Evolutionary conservation across 2,888 invertebrate genomes (phyloP).

Genomic region (Thalpophila matura): DNA sequence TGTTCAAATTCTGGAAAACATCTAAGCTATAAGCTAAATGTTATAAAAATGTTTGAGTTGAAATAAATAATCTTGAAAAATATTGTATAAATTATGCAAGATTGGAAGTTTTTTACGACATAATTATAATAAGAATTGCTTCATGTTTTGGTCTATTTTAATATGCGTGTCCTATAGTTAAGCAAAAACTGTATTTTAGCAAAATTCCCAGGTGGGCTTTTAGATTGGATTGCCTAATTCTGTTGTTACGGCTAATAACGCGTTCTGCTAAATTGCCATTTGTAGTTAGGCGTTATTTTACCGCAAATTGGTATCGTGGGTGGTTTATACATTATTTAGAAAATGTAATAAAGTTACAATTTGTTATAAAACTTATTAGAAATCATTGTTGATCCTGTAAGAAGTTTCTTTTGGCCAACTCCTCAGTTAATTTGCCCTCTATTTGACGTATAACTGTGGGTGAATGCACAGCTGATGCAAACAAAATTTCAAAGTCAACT

Average conservation of each 20-base stretch:
- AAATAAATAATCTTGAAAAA: slow-evolving; percentile 1
- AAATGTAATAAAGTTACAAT: not conserved
- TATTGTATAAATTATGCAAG: slow-evolving; percentile 22
- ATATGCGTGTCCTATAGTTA: slow-evolving; percentile 38
- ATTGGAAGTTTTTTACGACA: slow-evolving; percentile 19
- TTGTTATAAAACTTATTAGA: no score
- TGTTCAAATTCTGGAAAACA: not conserved
- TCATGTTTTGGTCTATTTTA: slow-evolving; percentile 29
- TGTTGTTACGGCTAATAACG: slow-evolving; percentile 21
- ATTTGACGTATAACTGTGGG: not conserved
- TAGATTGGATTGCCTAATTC: slow-evolving; percentile 39
- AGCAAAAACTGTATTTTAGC: slow-evolving; percentile 21
- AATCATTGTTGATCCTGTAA: not conserved
- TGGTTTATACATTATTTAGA: not conserved
- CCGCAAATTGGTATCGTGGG: slow-evolving; percentile 9
- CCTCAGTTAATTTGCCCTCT: not conserved
- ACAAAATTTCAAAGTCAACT: slow-evolving; percentile 30
- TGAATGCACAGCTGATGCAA: slow-evolving; percentile 13
- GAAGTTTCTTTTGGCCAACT: not conserved
- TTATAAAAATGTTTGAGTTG: slow-evolving; percentile 1
- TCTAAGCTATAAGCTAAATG: not conserved
- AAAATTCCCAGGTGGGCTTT: slow-evolving; percentile 33
- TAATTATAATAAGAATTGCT: slow-evolving; percentile 26
- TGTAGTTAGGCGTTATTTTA: slow-evolving; percentile 19
- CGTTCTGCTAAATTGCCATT: slow-evolving; percentile 23